Base-by-base conservation (phyloP, 2,113 vertebrate species). In the Neodontobutis hainanensis region DNA sequence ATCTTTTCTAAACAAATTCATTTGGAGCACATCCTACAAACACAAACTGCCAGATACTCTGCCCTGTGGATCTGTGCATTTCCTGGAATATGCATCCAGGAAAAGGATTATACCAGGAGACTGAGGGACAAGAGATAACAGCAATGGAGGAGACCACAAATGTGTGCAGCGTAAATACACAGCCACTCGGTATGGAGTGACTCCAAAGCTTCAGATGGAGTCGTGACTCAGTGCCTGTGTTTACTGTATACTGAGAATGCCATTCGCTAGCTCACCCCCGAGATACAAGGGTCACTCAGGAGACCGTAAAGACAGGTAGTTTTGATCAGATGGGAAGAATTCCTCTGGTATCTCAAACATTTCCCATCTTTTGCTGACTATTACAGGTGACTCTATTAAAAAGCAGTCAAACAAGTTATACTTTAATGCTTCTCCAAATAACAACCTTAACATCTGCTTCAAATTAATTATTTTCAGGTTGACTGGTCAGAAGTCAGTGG, bases 201-300 rank as follows among this genome's bases (percentile, higher is more conserved):
- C 83, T 84, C 68, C 50, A 59, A 82, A 73, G 78, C 75, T 58
- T 46, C 57, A 78, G 70, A 84, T 68, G 70, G 60, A 87, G 85
- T 83, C 74, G 61, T 68, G 85, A 87, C 78, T 84, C 77, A 82
- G 73, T 45, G 60, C 36, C 71, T 83, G 65, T 81, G 84, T 90
- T 88, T 86, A 76, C 84, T 71, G 60, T 82, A 70, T 61, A 75
- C 58, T 80, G 45, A 61, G 58, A 55, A 57, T 59, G 77, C 78
- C 56, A 73, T 80, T 82, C 65, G 73, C 77, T 47, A 65, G 40
- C 65, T 72, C 73, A 57, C 16, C 40, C 38, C 60, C 47, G 53
- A 70, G 44, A 70, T 11, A 62, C 11, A 0, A 44, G 4, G 75
- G 55, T 80, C 81, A 73, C 67, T 82, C 75, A 84, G 36, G 15